Evolutionary conservation across 2,888 invertebrate species (phyloP), one percentile per base, ranked within the genome.

Genomic region (Lacanobia oleracea): DNA sequence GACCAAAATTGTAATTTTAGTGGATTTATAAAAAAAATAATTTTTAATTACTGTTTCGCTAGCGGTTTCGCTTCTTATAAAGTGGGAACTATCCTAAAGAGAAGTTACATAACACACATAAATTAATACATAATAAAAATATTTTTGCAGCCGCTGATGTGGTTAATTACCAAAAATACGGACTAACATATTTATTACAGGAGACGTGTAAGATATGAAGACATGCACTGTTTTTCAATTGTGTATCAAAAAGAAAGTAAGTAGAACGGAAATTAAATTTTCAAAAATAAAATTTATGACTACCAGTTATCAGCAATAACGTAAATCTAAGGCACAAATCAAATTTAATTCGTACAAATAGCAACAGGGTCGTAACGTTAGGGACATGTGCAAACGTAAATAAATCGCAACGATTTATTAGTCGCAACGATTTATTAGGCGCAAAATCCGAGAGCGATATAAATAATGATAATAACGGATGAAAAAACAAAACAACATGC

Each of bases 401-500:
- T 92, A 92, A 91, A 92, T 92, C 87, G 87, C 80, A 57, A 75
- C 86, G 88, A 92, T 92, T 93, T 84, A 82, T 86, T 79, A 77
- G 75, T 80, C 70, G 79, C 77, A 80, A 10, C 51, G 53, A 53
- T 92, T 93, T 84, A 82, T 86, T 86, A 75, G 76, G 81, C 72
- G 76, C 77, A 81, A 78, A 85, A 88, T 87, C 86, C 86, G 81
- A 82, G 85, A 71, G 73, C 81, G 87, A 86, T 88, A 88, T 92
- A 92, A 93, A 92, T 93, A 90, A 92, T 86, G 88, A 89, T 90
- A 90, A 92, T 91, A 89, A 88, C 86, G 81, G 83, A 88, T 90
- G 89, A 89, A 91, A 92, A 90, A 89, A n/a, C 90, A 87, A 88
- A 86, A 88, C 61, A 77, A 64, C 69, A 88, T 81, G 79, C 87